Evolutionary conservation across 2,797 vertebrate species (phyloP).

Genomic region (Myotis pilosus): DNA sequence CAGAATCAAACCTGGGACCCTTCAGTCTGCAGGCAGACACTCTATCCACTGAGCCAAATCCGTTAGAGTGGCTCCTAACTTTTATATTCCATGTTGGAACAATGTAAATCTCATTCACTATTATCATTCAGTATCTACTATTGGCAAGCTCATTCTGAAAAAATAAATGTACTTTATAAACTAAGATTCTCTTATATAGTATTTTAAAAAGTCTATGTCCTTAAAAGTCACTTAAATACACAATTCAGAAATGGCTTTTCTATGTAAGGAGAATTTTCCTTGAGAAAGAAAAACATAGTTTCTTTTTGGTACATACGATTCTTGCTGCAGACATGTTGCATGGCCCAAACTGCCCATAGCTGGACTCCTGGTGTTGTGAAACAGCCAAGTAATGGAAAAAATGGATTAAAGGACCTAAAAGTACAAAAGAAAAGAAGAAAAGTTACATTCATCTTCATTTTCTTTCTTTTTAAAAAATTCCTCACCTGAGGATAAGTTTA

Average conservation of each 20-base stretch:
- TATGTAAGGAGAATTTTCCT: conserved; percentile 24
- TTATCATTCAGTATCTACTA: background rate
- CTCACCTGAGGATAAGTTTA: background rate
- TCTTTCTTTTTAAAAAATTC: background rate
- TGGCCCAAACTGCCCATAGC: conserved; percentile 99
- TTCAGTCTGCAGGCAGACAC: too few species aligned
- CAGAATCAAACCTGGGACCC: too few species aligned
- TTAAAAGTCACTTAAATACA: conserved; percentile 28
- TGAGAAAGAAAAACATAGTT: background rate
- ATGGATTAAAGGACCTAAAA: conserved; percentile 96
- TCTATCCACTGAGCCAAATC: too few species aligned
- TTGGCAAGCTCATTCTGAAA: background rate
- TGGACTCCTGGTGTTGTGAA: conserved; percentile 97
- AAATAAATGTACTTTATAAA: conserved; percentile 32
- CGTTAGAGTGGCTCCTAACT: background rate
- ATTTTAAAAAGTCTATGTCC: background rate
- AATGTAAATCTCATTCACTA: background rate
- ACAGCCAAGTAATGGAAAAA: conserved; percentile 97
- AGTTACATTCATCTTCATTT: background rate
- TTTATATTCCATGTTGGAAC: background rate
- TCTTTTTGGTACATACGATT: conserved; percentile 90
- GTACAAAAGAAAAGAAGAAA: conserved; percentile 48
- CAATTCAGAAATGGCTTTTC: conserved; percentile 11
- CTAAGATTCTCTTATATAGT: background rate
- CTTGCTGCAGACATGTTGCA: conserved; percentile 99